A percentile compares a stretch with the other conserved stretches of the same genome.
Evolutionary conservation across 1,140 invertebrate genomes (phyloP).

Genomic region (Eurosta solidaginis): DNA sequence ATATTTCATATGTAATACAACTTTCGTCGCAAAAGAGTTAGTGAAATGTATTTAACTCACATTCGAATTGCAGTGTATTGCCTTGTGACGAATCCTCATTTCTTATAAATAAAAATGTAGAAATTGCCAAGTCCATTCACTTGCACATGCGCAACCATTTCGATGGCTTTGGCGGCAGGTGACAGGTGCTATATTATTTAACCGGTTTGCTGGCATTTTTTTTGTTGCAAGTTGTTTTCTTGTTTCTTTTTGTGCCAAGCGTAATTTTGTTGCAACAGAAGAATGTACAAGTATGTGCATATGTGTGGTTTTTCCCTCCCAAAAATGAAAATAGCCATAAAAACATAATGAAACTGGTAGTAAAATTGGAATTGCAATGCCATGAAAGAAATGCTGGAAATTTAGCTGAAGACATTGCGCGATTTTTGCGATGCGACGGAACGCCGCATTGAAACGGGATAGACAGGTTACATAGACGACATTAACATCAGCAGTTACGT

Average conservation of each 20-base stretch:
- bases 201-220: neutral
- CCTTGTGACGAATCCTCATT: neutral
- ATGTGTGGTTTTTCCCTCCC: neutral
- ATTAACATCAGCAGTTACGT: slow-evolving; percentile 15
- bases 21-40: too few species aligned
- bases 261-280: neutral
- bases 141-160: neutral
- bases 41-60: too few species aligned
- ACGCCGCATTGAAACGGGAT: slow-evolving; percentile 17
- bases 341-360: slow-evolving; percentile 14
- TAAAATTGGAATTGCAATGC: slow-evolving; percentile 7
- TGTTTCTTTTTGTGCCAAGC: neutral
- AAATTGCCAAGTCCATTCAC: neutral
- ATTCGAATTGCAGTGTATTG: too few species aligned
- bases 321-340: slow-evolving; percentile 7
- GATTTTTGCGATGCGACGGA: neutral
- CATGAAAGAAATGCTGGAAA: slow-evolving; percentile 9
- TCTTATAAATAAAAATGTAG: neutral
- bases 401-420: neutral
- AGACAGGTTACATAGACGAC: slow-evolving; percentile 7
- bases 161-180: neutral
- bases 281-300: neutral
- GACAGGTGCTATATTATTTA: slow-evolving; percentile 9
- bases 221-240: neutral
- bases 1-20: too few species aligned